phyloP scores from a whole-genome alignment of 1,140 invertebrate species.

The Nomia melanderi region DNA sequence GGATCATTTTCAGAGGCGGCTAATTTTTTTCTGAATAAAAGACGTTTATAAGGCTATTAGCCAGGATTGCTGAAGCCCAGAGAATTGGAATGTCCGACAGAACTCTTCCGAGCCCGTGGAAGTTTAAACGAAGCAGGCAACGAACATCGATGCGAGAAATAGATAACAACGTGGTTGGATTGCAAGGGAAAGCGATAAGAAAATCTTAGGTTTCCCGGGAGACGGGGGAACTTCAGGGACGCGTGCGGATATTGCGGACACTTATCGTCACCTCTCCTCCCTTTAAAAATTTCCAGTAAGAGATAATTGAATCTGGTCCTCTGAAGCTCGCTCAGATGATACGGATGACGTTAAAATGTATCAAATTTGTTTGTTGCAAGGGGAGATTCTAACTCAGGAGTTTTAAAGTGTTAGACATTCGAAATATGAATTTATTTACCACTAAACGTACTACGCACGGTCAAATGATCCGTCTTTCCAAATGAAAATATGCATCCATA shows the following conservation, averaged over 20 bases:
- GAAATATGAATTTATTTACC: too few relatives aligned
- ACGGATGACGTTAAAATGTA: too few relatives aligned
- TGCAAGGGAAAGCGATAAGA: not conserved
- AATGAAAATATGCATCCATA: too few relatives aligned
- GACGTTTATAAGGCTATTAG: not conserved
- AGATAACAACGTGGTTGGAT: not conserved
- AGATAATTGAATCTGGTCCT: not conserved
- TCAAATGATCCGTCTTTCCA: too few relatives aligned
- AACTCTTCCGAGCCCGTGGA: not conserved
- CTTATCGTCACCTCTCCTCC: not conserved
- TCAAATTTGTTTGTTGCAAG: too few relatives aligned
- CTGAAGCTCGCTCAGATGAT: too few relatives aligned
- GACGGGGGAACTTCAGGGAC: not conserved
- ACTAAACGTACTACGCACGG: too few relatives aligned
- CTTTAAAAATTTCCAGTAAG: not conserved
- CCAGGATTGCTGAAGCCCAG: not conserved
- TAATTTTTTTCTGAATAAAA: not conserved
- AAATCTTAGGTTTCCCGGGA: not conserved
- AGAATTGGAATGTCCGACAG: conserved; percentile 7
- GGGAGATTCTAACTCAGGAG: too few relatives aligned
- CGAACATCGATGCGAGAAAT: conserved; percentile 11
- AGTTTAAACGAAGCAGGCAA: not conserved
- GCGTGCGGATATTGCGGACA: not conserved
- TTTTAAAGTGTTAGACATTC: too few relatives aligned
- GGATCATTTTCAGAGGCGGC: not conserved